These are phyloP conservation scores for Pachycephus smyrnensis DNA, from an alignment of 2,888 invertebrate species.

Conservation along the genomic window DNA sequence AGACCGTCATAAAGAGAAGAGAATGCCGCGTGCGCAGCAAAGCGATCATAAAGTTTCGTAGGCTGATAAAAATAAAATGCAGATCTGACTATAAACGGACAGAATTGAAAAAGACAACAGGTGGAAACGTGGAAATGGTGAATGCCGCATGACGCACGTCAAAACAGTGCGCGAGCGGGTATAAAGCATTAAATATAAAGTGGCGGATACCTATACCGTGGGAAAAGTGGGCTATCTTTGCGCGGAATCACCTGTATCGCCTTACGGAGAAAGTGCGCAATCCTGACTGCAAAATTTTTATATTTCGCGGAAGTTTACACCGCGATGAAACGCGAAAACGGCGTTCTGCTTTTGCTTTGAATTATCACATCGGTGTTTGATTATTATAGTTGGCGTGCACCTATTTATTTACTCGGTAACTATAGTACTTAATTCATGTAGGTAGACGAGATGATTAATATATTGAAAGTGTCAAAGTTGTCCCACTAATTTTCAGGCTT, in stretches of 20 bases:
- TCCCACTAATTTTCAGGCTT: neutral
- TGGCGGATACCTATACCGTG: neutral
- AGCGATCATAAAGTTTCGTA: neutral
- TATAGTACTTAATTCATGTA: no score
- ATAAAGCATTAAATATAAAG: neutral
- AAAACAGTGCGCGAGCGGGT: neutral
- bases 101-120: neutral
- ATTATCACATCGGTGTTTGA: neutral
- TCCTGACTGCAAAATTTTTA: neutral
- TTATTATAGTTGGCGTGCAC: neutral
- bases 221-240: neutral
- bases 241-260: neutral
- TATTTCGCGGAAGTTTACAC: neutral
- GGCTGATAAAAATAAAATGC: neutral
- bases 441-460: neutral
- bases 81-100: neutral
- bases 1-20: neutral
- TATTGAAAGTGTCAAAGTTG: neutral
- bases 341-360: neutral
- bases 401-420: no score
- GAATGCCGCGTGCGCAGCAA: neutral
- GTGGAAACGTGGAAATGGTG: neutral
- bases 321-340: neutral
- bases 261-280: neutral
- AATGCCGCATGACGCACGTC: neutral